phyloP scores from a whole-genome alignment of 2,113 vertebrate species.

The Salvator merianae region DNA sequence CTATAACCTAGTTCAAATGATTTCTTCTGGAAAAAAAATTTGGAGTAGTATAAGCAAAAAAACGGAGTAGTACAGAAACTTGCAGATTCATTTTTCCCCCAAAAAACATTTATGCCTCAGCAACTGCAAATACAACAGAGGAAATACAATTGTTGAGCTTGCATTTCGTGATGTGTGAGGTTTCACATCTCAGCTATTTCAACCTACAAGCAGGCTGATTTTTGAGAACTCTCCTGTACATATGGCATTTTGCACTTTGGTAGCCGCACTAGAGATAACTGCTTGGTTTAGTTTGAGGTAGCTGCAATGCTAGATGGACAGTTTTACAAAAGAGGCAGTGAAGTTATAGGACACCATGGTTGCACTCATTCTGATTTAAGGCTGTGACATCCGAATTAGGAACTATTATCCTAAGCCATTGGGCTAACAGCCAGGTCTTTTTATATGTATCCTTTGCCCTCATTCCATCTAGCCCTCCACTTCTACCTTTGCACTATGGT shows the following conservation, averaged over 20 bases:
- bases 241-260: neutral
- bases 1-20: neutral
- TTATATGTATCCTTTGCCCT: neutral
- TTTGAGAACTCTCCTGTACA: neutral
- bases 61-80: neutral
- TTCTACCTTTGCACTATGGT: neutral
- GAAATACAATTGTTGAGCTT: constrained; percentile 7
- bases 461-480: neutral
- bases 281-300: neutral
- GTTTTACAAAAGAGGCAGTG: neutral
- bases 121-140: constrained; percentile 21
- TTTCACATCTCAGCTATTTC: constrained; percentile 23
- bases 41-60: neutral
- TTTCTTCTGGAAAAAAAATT: neutral
- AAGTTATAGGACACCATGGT: neutral
- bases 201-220: constrained; percentile 1
- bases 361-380: neutral
- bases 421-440: neutral
- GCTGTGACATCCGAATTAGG: too few relatives aligned
- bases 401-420: neutral
- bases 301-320: neutral
- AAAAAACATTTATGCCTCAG: neutral
- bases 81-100: neutral
- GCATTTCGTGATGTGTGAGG: neutral
- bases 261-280: neutral